phyloP scores from a whole-genome alignment of 2,797 vertebrate species.

The Gadopsis marmoratus region DNA sequence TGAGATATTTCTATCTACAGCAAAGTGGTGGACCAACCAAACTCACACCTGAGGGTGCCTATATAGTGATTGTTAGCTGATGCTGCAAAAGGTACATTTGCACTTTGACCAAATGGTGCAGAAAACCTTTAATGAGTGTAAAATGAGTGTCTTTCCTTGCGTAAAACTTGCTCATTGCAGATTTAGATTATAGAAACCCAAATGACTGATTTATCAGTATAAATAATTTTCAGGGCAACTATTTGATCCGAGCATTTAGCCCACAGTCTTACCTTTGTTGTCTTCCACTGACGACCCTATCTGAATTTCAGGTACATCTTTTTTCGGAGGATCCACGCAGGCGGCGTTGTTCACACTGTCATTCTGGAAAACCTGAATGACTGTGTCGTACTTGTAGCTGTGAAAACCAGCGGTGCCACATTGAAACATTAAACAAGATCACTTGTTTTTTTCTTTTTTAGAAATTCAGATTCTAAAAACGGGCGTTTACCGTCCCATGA shows the following conservation, averaged over 20 bases:
- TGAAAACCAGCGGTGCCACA: constrained; percentile 14
- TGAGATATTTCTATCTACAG: neutral
- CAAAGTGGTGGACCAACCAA: neutral
- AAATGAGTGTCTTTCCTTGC: neutral
- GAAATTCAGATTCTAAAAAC: neutral
- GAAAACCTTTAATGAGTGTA: neutral
- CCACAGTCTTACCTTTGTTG: constrained; percentile 44
- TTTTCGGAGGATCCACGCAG: constrained; percentile 65
- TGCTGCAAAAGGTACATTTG: neutral
- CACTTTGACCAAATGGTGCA: neutral
- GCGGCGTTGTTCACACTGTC: constrained; percentile 69
- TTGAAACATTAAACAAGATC: neutral
- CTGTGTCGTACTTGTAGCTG: constrained; percentile 82
- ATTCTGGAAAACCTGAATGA: constrained; percentile 72
- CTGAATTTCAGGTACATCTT: constrained; percentile 20
- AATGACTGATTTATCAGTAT: neutral
- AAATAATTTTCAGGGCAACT: neutral
- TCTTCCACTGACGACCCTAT: constrained; percentile 40
- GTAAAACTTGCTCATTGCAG: neutral
- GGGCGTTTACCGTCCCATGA: constrained; percentile 83
- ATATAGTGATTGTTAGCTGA: neutral
- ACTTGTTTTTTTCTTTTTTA: neutral
- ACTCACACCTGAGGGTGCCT: neutral
- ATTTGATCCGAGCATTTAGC: neutral
- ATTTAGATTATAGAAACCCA: neutral